These are phyloP conservation scores for Neosalanx taihuensis DNA, from an alignment of 2,797 vertebrate genomes.

Conservation along the genomic window DNA sequence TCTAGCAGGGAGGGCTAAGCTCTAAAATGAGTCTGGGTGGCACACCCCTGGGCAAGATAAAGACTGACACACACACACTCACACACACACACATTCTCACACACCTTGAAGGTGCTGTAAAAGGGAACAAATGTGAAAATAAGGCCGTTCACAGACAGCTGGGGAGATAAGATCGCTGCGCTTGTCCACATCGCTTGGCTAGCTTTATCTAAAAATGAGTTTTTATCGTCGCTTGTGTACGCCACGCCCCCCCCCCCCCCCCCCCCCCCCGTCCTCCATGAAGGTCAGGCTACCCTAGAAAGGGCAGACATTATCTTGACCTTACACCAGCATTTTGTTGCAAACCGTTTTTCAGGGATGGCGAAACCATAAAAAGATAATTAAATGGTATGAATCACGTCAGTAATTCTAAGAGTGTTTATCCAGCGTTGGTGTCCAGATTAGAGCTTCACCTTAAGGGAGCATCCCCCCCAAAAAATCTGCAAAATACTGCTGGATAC, in stretches of 20 bases:
- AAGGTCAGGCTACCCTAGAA: slow-evolving; percentile 61
- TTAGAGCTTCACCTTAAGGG: no score
- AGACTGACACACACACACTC: neutral
- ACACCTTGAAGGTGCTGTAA: slow-evolving; percentile 12
- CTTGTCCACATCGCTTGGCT: slow-evolving; percentile 51
- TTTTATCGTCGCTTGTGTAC: slow-evolving; percentile 60
- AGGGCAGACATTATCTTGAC: slow-evolving; percentile 58
- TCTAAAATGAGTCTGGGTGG: no score
- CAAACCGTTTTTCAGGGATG: slow-evolving; percentile 42
- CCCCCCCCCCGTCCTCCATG: no score
- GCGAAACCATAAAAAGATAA: slow-evolving; percentile 45
- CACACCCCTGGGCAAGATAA: neutral
- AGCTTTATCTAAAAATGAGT: slow-evolving; percentile 63
- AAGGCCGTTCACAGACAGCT: slow-evolving; percentile 48
- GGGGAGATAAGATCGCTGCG: slow-evolving; percentile 59
- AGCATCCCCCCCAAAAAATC: slow-evolving; percentile 14
- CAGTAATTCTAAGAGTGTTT: slow-evolving; percentile 21
- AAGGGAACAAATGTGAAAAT: slow-evolving; percentile 41
- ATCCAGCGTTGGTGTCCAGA: neutral
- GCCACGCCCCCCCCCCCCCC: no score
- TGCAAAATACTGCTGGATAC: neutral
- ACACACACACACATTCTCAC: slow-evolving; percentile 2
- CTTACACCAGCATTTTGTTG: slow-evolving; percentile 36
- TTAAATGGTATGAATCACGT: slow-evolving; percentile 52
- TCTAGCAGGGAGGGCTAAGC: no score